These are phyloP conservation scores for Gorsachius goisagi DNA, from an alignment of 2,113 vertebrate genomes.

Conservation along the genomic window DNA sequence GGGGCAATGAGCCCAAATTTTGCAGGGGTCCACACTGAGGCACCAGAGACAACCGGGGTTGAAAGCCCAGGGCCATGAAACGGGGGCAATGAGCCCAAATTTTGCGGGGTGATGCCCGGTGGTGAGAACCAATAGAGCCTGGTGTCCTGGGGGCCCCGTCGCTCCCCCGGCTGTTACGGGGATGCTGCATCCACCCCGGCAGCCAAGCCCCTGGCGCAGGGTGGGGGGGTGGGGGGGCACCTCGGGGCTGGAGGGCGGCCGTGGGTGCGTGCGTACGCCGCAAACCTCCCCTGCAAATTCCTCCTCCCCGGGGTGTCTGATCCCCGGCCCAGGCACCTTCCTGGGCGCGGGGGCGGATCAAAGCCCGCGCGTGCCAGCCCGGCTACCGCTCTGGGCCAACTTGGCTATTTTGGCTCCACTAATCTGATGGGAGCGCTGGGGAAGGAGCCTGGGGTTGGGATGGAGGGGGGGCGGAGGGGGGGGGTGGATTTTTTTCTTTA, in stretches of 20 bases:
- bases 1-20: not conserved
- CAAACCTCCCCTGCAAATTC: slow-evolving; percentile 12
- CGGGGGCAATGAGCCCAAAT: fast-evolving
- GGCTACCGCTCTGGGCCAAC: slow-evolving; percentile 6
- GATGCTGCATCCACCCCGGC: not conserved
- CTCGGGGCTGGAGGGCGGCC: not conserved
- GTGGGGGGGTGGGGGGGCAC: not conserved
- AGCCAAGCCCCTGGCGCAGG: fast-evolving
- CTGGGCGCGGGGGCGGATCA: slow-evolving; percentile 15
- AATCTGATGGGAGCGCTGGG: slow-evolving; percentile 27
- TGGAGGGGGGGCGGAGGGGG: too few species aligned
- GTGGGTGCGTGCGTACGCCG: fast-evolving
- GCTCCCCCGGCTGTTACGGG: fast-evolving
- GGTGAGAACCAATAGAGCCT: fast-evolving
- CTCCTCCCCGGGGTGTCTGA: slow-evolving; percentile 31
- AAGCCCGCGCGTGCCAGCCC: slow-evolving; percentile 46
- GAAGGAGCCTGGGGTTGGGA: not conserved
- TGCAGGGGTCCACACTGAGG: too few species aligned
- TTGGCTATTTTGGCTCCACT: not conserved
- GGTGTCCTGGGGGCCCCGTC: fast-evolving
- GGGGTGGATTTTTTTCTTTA: too few species aligned
- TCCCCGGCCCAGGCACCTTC: not conserved
- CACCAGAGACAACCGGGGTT: fast-evolving
- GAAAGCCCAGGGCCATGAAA: not conserved
- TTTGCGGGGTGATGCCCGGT: fast-evolving